These are phyloP conservation scores for Salvelinus namaycush DNA, from an alignment of 2,113 vertebrate genomes.

Conservation along the genomic window DNA sequence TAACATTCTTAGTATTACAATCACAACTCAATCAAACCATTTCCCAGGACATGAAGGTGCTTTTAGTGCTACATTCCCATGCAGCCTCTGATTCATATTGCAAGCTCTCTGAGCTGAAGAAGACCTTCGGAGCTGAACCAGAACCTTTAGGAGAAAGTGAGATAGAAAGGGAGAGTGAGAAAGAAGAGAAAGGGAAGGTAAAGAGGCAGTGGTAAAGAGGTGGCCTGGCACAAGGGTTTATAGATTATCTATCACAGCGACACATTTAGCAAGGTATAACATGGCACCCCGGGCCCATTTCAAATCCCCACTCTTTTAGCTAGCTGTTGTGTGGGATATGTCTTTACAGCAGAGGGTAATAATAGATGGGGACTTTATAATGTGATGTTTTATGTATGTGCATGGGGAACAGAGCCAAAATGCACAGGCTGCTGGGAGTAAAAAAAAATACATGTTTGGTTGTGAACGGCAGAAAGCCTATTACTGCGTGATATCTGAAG, in stretches of 20 bases:
- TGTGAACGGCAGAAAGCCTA: conserved; percentile 55
- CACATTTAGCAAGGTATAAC: conserved; percentile 55
- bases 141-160: not conserved
- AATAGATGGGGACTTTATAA: conserved; percentile 66
- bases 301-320: conserved; percentile 53
- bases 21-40: not conserved
- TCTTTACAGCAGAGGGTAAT: conserved; percentile 67
- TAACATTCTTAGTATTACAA: not conserved
- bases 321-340: conserved; percentile 59
- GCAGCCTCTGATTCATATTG: conserved; percentile 17
- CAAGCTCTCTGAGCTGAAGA: conserved; percentile 28
- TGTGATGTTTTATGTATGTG: conserved; percentile 42
- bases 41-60: conserved; percentile 31
- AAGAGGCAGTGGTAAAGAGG: conserved; percentile 22
- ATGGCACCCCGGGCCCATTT: conserved; percentile 49
- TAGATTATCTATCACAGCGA: conserved; percentile 55
- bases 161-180: conserved; percentile 17
- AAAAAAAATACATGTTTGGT: conserved; percentile 34
- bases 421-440: conserved; percentile 30
- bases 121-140: not conserved
- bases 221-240: conserved; percentile 32
- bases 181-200: conserved; percentile 1
- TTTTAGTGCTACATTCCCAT: conserved; percentile 24
- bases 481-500: conserved; percentile 55
- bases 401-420: conserved; percentile 46